Evolutionary conservation across 1,140 invertebrate genomes (phyloP), one percentile per base, ranked within the genome.

Genomic region (Bombus haemorrhoidalis): DNA sequence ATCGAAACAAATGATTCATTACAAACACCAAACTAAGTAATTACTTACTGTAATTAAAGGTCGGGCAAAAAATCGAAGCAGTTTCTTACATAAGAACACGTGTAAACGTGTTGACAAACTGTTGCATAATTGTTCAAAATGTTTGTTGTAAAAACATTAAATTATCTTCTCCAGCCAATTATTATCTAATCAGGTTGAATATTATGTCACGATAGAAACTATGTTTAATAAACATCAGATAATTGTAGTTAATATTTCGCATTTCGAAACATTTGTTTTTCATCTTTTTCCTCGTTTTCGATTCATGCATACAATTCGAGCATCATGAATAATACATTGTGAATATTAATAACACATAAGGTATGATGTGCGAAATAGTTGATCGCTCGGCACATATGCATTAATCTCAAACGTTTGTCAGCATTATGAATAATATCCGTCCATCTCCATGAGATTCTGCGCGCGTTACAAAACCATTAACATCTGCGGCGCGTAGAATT

Each of bases 361-460:
- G 13, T 53, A 32, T 25, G n/a, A 15, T 8, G 41, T 32, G 43
- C 4, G 57, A n/a, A 75, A 53, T 53, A 53, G 13, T 53, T 39
- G 22, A 28, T 39, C 15, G 4, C 28, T 25, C 9, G 25, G 22
- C 15, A 5, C 28, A 62, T 41, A 39, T 62, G 25, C 32, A 62
- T 59, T 4, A 13, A 37, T 25, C 12, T 15, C 43, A 15, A 57
- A 62, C 22, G 1, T 83, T 68, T 47, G 37, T 41, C 43, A 68
- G 57, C 12, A 47, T 13, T 76, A 62, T 25, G 47, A 83, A 68
- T 47, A 25, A 9, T 37, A 28, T 83, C n/a, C 10, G 34, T 76
- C 43, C 34, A 18, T 69, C 77, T 83, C 77, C 47, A 83, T 83
- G 74, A 77, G 18, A 68, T 66, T 82, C 57, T 34, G 15, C 22